Evolutionary conservation across 2,888 invertebrate species (phyloP), one percentile per base, ranked within the genome.

Genomic region (Leptarthrus brevirostris): DNA sequence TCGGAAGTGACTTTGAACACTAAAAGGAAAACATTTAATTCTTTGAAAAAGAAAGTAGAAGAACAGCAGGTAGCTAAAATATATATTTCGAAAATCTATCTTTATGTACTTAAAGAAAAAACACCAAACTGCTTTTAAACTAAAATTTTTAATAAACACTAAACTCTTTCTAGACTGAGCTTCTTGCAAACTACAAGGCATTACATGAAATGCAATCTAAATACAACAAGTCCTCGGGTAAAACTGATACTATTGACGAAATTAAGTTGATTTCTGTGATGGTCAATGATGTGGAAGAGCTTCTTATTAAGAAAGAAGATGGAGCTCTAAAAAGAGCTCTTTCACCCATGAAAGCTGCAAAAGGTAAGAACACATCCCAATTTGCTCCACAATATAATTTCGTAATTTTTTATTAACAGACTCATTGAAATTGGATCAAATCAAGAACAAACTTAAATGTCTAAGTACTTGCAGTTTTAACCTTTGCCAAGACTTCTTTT

Each of bases 191-290:
- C 8, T 76, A 75, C 24, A 74, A 77, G 64, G 2, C 30, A 0
- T 26, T 75, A 2, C 53, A 74, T 30, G 74, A 76, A 8, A 26
- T 74, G 10, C 74, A 72, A 22, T 3, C 16, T 5, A 76, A 75
- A 30, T 58, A n/a, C 64, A 36, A 75, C 36, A 72, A 75, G 53
- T 10, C 26, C n/a, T 36, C 61, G n/a, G 75, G 74, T 0, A 74
- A 74, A 44, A 61, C 36, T 3, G 73, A 71, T 24, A 18, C 40
- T 12, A 30, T 72, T 12, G 72, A 74, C 2, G 75, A 77, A 24
- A 20, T 74, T 3, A 74, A 77, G 64, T 20, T 75, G 3, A 22
- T 77, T 3, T 49, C 61, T 14, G 18, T 77, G 18, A 64, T 72
- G 12, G 56, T 73, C 0, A 66, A 56, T 30, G 69, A 58, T 8